Evolutionary conservation across 2,797 vertebrate species (phyloP), one percentile per base, ranked within the genome.

Genomic region (Esox masquinongy): DNA sequence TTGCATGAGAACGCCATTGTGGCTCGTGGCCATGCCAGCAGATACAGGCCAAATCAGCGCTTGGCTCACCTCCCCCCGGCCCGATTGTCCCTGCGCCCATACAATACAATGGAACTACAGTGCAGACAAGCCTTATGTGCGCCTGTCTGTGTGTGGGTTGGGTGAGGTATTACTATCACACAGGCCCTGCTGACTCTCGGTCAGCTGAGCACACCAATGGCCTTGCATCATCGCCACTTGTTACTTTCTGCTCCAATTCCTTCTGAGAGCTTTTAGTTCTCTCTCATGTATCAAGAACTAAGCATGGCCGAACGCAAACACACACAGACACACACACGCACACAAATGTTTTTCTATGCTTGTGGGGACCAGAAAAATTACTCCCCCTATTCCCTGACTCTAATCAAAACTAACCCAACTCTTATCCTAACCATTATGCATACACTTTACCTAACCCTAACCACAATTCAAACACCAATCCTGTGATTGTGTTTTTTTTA

Each of bases 211-310:
- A 88, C 36, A 59, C 64, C 24, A 66, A 73, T 83, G 83, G 84
- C 71, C 80, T 47, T 43, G 77, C 77, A 75, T 77, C 78, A 79
- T 80, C 59, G 84, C 82, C 87, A 85, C 83, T 87, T 85, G 86
- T 89, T 92, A 84, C 81, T 87, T 92, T 92, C 90, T 93, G 93
- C 92, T 91, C 93, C 89, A 94, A 84, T 94, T 93, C 87, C 89
- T 88, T 80, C 66, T 14, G 72, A 76, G 78, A 34, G 80, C 82
- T 86, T 92, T 91, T 88, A 89, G 90, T 85, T 77, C 82, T 79
- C 72, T 86, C 81, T 85, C 86, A 78, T 84, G 83, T 79, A 82
- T 86, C 88, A 88, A 80, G 84, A 82, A 87, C 81, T 75, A 76
- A 50, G 85, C 7, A 83, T 83, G 78, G 78, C 78, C 76, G 43